Evolutionary conservation across 2,113 vertebrate species (phyloP).

Genomic region (Trichechus manatus): DNA sequence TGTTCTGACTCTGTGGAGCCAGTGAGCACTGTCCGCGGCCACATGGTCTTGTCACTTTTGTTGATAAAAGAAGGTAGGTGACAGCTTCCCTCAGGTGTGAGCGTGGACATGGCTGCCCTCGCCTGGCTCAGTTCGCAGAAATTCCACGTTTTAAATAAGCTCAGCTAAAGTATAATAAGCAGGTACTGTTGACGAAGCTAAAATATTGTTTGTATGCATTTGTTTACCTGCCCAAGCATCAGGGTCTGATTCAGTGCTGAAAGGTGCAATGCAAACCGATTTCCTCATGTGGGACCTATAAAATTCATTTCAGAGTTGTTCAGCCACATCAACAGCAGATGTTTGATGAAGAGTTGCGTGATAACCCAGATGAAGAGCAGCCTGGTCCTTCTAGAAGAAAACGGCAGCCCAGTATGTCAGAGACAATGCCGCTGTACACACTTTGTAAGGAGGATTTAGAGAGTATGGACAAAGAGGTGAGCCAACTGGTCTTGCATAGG

Average conservation of each 20-base stretch:
- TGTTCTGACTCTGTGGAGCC: not conserved
- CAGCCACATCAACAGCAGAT: constrained; percentile 89
- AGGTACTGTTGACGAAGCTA: not conserved
- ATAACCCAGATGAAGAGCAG: constrained; percentile 89
- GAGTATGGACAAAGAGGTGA: constrained; percentile 99
- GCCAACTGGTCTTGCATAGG: constrained; percentile 44
- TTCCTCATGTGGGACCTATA: constrained; percentile 77
- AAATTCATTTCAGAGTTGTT: constrained; percentile 90
- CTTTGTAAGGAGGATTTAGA: constrained; percentile 98
- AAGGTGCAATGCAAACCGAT: constrained; percentile 8
- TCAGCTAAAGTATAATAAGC: too few relatives aligned
- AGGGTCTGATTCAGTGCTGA: constrained; percentile 49
- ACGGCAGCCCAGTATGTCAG: constrained; percentile 98
- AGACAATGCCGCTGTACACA: constrained; percentile 97
- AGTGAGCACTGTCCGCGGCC: too few relatives aligned
- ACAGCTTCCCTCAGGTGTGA: fast-evolving
- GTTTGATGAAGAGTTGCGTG: constrained; percentile 87
- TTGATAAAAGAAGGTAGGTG: not conserved
- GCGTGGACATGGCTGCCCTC: too few relatives aligned
- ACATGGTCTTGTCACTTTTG: not conserved
- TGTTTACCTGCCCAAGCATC: not conserved
- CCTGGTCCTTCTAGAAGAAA: constrained; percentile 93
- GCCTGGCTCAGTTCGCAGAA: not conserved
- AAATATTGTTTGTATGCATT: not conserved
- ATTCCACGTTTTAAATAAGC: not conserved